Base-by-base conservation (phyloP, 1,140 invertebrate species). In the Drosophila nasuta region DNA sequence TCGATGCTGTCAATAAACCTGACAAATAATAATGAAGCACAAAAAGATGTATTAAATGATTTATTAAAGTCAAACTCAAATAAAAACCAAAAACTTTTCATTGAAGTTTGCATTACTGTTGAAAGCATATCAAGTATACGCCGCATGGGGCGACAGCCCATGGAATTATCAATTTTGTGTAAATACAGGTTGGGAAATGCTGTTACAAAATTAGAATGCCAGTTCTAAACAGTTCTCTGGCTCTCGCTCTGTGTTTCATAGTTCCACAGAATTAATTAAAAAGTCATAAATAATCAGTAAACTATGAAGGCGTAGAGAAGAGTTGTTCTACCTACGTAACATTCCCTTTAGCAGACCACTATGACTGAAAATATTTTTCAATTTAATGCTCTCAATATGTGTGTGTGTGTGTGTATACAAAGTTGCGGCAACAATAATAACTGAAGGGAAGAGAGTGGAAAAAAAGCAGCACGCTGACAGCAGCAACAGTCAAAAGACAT, bases 401-500 rank as follows among this genome's bases (percentile, higher is more conserved):
- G 46, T 45, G 41, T 35, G 30, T 56, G 41, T 56, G 49, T 65
- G 6, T 71, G 63, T 65, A 6, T 20, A 57, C 41, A 71, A 57
- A 67, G 63, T 73, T 72, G 30, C 30, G 28, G 38, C 43, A 68
- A 54, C 46, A 71, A 46, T 52, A 71, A 64, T 43, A 76, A 70
- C 25, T 45, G 7, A 2, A 64, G 35, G 35, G 35, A 10, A 38
- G 35, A 38, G 35, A 10, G 35, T 10, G 35, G 35, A 8, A 30
- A 48, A 59, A 43, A 62, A 78, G 57, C 15, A 59, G 17, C 45
- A 82, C 20, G 28, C 60, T 72, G 59, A 66, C 56, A 73, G 49
- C 67, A 65, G 86, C 73, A 87, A 82, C 85, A 88, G 85, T 85
- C 85, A 81, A 88, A 81, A 81, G 83, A 89, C 81, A 88, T 85